phyloP scores from a whole-genome alignment of 2,888 invertebrate species.

The Catonia carolina region DNA sequence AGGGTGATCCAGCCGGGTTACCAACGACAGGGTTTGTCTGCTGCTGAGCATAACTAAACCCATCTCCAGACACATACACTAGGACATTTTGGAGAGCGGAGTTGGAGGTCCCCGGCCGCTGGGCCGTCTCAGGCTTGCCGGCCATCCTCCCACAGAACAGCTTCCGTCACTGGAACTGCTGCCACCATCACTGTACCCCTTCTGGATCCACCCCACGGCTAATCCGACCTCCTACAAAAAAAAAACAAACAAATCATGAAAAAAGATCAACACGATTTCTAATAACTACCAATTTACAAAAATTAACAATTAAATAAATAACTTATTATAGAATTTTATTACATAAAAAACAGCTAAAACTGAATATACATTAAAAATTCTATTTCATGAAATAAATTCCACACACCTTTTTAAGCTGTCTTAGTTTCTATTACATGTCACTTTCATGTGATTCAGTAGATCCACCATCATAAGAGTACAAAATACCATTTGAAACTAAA shows the following conservation, averaged over 20 bases:
- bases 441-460: too few species aligned
- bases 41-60: slow-evolving; percentile 15
- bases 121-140: slow-evolving; percentile 25
- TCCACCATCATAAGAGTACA: too few species aligned
- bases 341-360: too few species aligned
- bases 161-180: slow-evolving; percentile 8
- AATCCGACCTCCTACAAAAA: slow-evolving; percentile 19
- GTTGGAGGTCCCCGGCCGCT: slow-evolving; percentile 17
- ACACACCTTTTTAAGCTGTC: too few species aligned
- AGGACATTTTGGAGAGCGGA: slow-evolving; percentile 24
- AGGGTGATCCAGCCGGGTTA: slow-evolving; percentile 19
- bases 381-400: too few species aligned
- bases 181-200: slow-evolving; percentile 24
- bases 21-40: slow-evolving; percentile 2
- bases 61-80: slow-evolving; percentile 26
- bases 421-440: too few species aligned
- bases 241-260: background rate
- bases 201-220: slow-evolving; percentile 16
- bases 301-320: too few species aligned
- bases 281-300: too few species aligned
- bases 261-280: background rate
- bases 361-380: too few species aligned
- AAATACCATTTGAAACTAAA: too few species aligned
- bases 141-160: slow-evolving; percentile 19
- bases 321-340: too few species aligned